Evolutionary conservation across 2,888 invertebrate species (phyloP).

Genomic region (Nomada ruficornis): DNA sequence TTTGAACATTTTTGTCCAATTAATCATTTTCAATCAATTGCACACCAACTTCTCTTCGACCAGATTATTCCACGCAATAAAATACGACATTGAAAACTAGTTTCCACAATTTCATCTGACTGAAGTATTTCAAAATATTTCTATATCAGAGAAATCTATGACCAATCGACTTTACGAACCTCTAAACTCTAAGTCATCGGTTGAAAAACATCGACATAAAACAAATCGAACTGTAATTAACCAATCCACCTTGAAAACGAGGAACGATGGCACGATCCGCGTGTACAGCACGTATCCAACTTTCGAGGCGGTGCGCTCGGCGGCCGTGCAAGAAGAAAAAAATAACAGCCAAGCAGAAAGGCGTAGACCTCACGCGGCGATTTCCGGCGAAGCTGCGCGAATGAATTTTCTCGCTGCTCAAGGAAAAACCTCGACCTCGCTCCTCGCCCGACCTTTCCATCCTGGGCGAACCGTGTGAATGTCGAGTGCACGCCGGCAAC

Average conservation of each 20-base stretch:
- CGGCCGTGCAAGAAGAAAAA: constrained; percentile 20
- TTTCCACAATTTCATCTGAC: too few species aligned
- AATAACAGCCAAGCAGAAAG: constrained; percentile 3
- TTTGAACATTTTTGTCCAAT: too few species aligned
- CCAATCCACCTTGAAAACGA: constrained; percentile 6
- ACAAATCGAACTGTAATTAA: constrained; percentile 1
- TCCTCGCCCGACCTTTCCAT: constrained; percentile 62
- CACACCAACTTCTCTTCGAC: background rate
- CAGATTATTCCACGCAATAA: background rate
- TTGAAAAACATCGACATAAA: background rate
- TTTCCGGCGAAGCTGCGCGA: constrained; percentile 37
- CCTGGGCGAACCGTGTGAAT: constrained; percentile 67
- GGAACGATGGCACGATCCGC: background rate
- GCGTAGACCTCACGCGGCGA: constrained; percentile 49
- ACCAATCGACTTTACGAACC: background rate
- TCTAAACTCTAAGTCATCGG: too few species aligned
- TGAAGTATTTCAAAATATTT: too few species aligned
- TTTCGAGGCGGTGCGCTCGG: background rate
- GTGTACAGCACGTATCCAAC: background rate
- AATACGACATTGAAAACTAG: background rate
- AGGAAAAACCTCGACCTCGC: constrained; percentile 70
- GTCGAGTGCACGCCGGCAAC: constrained; percentile 53
- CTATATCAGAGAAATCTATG: background rate
- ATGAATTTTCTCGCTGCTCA: constrained; percentile 57
- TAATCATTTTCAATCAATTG: background rate